Percentiles rank a stretch among this genome's conserved stretches.
Conservation (phyloP, 2,888 invertebrate genomes). For the Drosophila flavopinicola region DNA sequence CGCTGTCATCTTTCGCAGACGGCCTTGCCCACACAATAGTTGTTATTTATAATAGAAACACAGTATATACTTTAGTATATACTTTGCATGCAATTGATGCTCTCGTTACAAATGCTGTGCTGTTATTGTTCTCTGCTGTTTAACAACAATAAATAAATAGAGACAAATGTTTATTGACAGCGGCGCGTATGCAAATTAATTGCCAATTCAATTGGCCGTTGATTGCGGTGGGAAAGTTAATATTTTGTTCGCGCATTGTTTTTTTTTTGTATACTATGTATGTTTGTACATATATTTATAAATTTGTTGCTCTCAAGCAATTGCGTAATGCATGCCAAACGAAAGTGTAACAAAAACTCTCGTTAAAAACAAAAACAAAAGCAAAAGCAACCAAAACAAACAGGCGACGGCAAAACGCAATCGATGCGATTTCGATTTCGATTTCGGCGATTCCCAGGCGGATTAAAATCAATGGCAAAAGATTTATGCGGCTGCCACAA, state of each 20-base stretch:
- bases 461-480: conserved; percentile 66
- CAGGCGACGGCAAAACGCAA: conserved; percentile 30
- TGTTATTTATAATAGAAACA: conserved; percentile 31
- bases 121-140: conserved; percentile 20
- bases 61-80: conserved; percentile 23
- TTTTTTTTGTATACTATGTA: conserved; percentile 16
- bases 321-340: conserved; percentile 58
- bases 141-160: conserved; percentile 61
- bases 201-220: conserved; percentile 73
- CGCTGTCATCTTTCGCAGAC: conserved; percentile 55
- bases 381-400: no score
- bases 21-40: conserved; percentile 46
- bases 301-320: conserved; percentile 37
- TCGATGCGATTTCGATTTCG: conserved; percentile 40
- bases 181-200: conserved; percentile 66
- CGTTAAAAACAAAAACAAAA: conserved; percentile 25
- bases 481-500: conserved; percentile 73
- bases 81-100: conserved; percentile 30
- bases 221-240: conserved; percentile 71
- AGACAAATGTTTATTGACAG: conserved; percentile 72
- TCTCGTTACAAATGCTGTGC: conserved; percentile 42
- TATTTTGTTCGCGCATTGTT: conserved; percentile 29
- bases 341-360: conserved; percentile 58
- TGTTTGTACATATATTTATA: conserved; percentile 1
- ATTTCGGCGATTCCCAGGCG: conserved; percentile 73